Conservation (phyloP, 2,113 vertebrate genomes). For the Ammodramus savannarum region DNA sequence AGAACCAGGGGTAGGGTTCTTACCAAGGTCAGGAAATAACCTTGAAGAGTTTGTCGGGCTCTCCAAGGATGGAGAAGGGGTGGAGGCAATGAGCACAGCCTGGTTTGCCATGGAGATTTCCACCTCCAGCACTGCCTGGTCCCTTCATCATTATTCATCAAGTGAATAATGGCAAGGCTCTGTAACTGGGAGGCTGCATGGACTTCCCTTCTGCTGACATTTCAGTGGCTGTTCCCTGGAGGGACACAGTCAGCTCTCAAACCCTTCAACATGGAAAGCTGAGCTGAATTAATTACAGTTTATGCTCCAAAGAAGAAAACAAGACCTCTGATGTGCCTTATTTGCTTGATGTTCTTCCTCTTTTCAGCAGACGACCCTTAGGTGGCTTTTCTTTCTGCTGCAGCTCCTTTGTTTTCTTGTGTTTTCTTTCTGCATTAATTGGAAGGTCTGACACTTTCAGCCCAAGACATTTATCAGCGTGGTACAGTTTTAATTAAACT, state of each 20-base stretch:
- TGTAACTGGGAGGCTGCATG: neutral
- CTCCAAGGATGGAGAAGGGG: neutral
- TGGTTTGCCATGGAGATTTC: neutral
- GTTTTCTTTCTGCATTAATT: constrained; percentile 70
- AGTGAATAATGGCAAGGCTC: neutral
- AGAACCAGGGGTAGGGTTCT: neutral
- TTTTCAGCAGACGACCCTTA: neutral
- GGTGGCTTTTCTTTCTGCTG: constrained; percentile 36
- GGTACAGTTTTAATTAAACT: constrained; percentile 73
- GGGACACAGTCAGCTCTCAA: neutral
- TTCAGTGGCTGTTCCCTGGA: constrained; percentile 24
- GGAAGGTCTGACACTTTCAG: constrained; percentile 67
- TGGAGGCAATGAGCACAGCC: neutral
- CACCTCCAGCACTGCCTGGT: neutral
- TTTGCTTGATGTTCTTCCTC: constrained; percentile 26
- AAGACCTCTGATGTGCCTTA: constrained; percentile 20
- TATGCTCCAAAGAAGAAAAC: neutral
- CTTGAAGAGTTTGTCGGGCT: neutral
- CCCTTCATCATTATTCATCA: neutral
- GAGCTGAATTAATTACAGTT: constrained; percentile 56
- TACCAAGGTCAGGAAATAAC: neutral
- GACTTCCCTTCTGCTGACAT: neutral
- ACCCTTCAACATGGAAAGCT: neutral
- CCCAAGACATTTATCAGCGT: constrained; percentile 66
- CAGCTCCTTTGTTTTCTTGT: constrained; percentile 44